phyloP scores from a whole-genome alignment of 2,797 vertebrate species.

The Liparis tanakae region DNA sequence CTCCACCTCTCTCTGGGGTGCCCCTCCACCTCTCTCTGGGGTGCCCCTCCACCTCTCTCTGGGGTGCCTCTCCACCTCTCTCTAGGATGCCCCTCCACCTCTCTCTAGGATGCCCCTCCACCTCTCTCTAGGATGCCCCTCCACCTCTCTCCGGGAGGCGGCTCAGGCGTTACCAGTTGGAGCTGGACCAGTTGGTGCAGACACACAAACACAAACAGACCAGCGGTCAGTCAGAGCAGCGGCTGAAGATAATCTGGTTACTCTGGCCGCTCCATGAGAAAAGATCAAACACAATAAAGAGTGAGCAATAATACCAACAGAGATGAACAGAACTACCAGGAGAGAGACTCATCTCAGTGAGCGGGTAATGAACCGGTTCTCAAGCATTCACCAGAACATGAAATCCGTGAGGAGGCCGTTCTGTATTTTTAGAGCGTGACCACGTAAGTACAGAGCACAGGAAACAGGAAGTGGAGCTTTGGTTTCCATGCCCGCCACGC shows the following conservation, averaged over 20 bases:
- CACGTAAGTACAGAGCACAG: background rate
- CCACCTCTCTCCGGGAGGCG: conserved; percentile 33
- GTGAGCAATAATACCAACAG: too few relatives aligned
- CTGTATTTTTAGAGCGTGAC: background rate
- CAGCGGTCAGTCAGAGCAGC: background rate
- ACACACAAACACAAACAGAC: conserved; percentile 27
- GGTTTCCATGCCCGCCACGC: background rate
- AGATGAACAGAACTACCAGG: too few relatives aligned
- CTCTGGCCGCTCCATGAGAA: background rate
- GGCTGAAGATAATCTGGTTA: conserved; percentile 52
- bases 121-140: conserved; percentile 32
- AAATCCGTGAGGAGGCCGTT: background rate
- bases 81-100: conserved; percentile 29
- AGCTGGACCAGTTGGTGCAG: conserved; percentile 54
- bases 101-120: conserved; percentile 25
- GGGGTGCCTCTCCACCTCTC: conserved; percentile 28
- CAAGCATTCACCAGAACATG: background rate
- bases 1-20: conserved; percentile 27
- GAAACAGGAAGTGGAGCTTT: background rate
- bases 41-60: conserved; percentile 22
- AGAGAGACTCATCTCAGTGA: too few relatives aligned
- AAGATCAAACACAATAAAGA: too few relatives aligned
- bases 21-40: conserved; percentile 27
- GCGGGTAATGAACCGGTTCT: too few relatives aligned
- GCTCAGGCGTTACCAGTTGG: conserved; percentile 24